A percentile compares a stretch with the other conserved stretches of the same genome.
These are phyloP conservation scores for Rhingia campestris DNA, from an alignment of 2,888 invertebrate genomes.

Conservation along the genomic window DNA sequence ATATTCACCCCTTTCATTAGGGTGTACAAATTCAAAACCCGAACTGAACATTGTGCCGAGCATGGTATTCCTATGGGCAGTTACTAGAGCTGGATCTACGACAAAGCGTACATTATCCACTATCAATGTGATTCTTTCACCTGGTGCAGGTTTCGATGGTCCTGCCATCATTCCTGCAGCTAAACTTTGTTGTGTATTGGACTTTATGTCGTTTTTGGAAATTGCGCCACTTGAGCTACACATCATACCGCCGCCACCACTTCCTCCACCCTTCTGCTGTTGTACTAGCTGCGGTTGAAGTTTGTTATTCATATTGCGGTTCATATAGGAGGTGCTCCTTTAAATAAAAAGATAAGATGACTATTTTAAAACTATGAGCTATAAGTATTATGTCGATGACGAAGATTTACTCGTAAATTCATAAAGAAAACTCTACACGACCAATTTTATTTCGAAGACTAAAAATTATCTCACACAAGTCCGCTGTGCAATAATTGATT, in stretches of 20 bases:
- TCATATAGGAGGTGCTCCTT: slow-evolving; percentile 79
- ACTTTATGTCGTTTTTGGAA: slow-evolving; percentile 76
- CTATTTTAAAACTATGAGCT: background rate
- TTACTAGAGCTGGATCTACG: slow-evolving; percentile 95
- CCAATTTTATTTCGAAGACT: too few species aligned
- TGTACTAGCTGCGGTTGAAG: slow-evolving; percentile 71
- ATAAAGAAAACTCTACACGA: too few species aligned
- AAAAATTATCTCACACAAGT: too few species aligned
- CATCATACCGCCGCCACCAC: slow-evolving; percentile 53
- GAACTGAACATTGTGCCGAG: slow-evolving; percentile 99
- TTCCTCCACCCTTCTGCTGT: slow-evolving; percentile 73
- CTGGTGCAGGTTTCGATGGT: slow-evolving; percentile 76
- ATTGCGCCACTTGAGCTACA: slow-evolving; percentile 77
- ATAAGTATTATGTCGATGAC: too few species aligned
- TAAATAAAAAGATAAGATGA: slow-evolving; percentile 6
- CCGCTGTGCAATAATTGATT: too few species aligned
- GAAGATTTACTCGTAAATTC: too few species aligned
- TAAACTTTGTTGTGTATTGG: slow-evolving; percentile 36
- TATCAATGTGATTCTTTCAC: slow-evolving; percentile 93
- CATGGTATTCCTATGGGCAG: slow-evolving; percentile 99
- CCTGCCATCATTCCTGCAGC: slow-evolving; percentile 40
- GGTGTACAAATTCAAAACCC: slow-evolving; percentile 94
- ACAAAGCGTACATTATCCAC: slow-evolving; percentile 98
- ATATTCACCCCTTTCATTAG: slow-evolving; percentile 98
- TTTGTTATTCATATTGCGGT: slow-evolving; percentile 75